phyloP scores from a whole-genome alignment of 2,888 invertebrate species.

The Actias luna region DNA sequence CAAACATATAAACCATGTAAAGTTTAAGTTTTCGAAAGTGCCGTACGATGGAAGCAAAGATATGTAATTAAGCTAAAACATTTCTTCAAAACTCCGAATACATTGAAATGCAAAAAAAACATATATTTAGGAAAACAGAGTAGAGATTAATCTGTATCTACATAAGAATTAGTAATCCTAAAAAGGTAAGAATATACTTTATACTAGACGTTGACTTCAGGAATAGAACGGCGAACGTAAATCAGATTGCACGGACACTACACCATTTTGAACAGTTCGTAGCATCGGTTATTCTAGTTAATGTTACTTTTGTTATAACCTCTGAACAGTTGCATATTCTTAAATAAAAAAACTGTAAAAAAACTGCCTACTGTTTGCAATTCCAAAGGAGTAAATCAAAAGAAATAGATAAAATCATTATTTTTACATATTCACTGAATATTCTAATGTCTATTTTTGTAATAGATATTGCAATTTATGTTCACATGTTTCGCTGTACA shows the following conservation, averaged over 20 bases:
- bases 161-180: conserved; percentile 66
- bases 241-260: conserved; percentile 73
- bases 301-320: conserved; percentile 16
- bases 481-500: no score
- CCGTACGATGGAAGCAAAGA: no score
- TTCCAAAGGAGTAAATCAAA: no score
- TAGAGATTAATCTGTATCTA: conserved; percentile 50
- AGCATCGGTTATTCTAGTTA: conserved; percentile 39
- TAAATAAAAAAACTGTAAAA: no score
- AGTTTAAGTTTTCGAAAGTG: no score
- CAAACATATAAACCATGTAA: no score
- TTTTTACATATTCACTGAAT: no score
- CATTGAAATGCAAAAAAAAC: conserved; percentile 14
- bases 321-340: not conserved
- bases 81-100: not conserved
- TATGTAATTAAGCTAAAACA: not conserved
- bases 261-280: conserved; percentile 61
- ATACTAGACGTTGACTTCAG: conserved; percentile 49
- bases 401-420: no score
- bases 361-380: no score
- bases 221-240: conserved; percentile 61
- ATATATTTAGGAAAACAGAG: conserved; percentile 47
- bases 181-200: conserved; percentile 65
- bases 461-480: no score
- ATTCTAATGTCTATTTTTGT: no score